Evolutionary conservation across 2,888 invertebrate species (phyloP).

Genomic region (Sinhomidia bicolor): DNA sequence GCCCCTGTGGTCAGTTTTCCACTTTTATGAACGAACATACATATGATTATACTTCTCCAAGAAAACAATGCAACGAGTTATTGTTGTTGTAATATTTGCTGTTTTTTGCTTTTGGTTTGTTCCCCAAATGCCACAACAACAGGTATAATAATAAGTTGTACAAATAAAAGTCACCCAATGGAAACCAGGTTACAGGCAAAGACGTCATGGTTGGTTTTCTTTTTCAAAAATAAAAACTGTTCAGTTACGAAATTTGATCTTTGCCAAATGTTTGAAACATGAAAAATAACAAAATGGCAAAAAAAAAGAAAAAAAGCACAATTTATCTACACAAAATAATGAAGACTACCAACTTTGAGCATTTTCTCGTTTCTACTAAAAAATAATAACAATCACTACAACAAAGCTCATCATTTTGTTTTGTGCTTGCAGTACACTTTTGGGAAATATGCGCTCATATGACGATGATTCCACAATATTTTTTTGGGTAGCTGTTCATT

Average conservation of each 20-base stretch:
- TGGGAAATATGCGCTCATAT: neutral
- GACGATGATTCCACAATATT: conserved; percentile 48
- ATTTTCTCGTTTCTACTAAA: neutral
- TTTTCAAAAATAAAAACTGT: too few species aligned
- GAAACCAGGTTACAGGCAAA: too few species aligned
- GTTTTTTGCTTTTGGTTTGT: too few species aligned
- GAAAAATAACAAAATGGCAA: neutral
- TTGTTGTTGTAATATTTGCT: too few species aligned
- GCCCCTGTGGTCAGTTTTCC: neutral
- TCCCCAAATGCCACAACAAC: too few species aligned
- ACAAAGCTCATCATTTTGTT: conserved; percentile 12
- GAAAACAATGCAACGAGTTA: too few species aligned
- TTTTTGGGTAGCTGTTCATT: neutral
- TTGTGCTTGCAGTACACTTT: conserved; percentile 17
- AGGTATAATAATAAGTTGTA: too few species aligned
- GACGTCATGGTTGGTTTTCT: too few species aligned
- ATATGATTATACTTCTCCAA: too few species aligned
- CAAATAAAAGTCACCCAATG: too few species aligned
- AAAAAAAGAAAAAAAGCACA: neutral
- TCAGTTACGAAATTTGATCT: conserved; percentile 41
- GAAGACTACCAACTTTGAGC: neutral
- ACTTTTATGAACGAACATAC: too few species aligned
- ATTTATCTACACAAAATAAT: too few species aligned
- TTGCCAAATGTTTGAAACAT: conserved; percentile 4
- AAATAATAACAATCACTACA: neutral